Percentiles rank a stretch among this genome's conserved stretches.
Conservation (phyloP, 2,113 vertebrate species). For the Rhinogobius similis region DNA sequence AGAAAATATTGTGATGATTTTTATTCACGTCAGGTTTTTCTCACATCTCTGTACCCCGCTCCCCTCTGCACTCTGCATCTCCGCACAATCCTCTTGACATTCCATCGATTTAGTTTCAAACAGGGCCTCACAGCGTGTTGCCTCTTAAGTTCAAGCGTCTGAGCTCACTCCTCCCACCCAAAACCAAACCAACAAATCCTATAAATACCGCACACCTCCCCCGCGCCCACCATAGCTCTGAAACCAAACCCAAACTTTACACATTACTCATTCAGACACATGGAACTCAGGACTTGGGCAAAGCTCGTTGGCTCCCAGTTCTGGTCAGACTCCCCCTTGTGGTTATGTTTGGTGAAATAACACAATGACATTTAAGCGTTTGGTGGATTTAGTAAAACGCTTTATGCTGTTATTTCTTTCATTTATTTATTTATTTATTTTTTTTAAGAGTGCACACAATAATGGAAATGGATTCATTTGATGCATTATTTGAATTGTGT, state of each 20-base stretch:
- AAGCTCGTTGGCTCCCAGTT: background rate
- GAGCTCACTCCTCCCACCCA: slow-evolving; percentile 36
- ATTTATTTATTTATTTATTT: no score
- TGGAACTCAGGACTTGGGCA: no score
- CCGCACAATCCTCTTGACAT: slow-evolving; percentile 21
- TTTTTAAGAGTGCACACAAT: no score
- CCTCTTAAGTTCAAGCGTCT: slow-evolving; percentile 44
- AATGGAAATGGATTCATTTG: no score
- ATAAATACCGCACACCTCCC: slow-evolving; percentile 39
- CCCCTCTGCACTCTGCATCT: slow-evolving; percentile 13
- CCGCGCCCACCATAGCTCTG: slow-evolving; percentile 15
- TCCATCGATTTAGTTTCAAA: slow-evolving; percentile 42
- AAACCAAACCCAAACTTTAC: slow-evolving; percentile 13
- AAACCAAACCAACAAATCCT: slow-evolving; percentile 54
- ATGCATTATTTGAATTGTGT: no score
- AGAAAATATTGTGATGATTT: background rate
- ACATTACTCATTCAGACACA: background rate
- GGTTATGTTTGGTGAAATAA: background rate
- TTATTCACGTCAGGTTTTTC: background rate
- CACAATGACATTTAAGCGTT: background rate
- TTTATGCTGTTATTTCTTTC: no score
- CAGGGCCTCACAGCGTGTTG: slow-evolving; percentile 38
- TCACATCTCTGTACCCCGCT: slow-evolving; percentile 17
- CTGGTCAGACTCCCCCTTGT: background rate
- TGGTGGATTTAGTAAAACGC: no score